Evolutionary conservation across 1,140 invertebrate species (phyloP), one percentile per base, ranked within the genome.

Genomic region (Bombus waltoni): DNA sequence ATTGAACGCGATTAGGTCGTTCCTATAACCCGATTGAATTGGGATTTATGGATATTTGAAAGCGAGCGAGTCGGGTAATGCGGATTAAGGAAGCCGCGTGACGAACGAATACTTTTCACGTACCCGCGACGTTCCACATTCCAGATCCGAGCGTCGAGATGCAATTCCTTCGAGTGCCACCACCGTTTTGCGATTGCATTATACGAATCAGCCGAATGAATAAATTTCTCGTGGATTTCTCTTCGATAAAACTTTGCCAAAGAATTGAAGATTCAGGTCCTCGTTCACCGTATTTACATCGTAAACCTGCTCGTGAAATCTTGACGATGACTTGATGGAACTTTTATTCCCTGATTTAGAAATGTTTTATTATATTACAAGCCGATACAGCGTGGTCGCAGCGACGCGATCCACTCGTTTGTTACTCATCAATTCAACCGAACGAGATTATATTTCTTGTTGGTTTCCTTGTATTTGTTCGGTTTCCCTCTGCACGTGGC

Each of bases 1-100:
- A 91, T 90, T 85, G 84, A 87, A 85, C 84, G 75, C 84, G 90
- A 88, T 91, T 90, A 88, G 89, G 74, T 88, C 81, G 83, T 87
- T 70, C 71, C 81, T 75, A 81, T 80, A 85, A 90, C 59, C 10
- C 81, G 87, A 91, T 89, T 85, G 90, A 91, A 89, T 90, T 90
- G 74, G 57, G 53, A 90, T 90, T 88, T 84, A 87, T 87, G 84
- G 40, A 88, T 88, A 90, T 91, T 89, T 83, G 81, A 88, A 85
- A 73, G 76, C 79, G 87, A 83, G 70, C 82, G 81, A 87, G 35
- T 81, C 38, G 75, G 78, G 73, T 73, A 80, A 81, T 75, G 42
- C 71, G 57, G 38, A 82, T 85, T 76, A 81, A 89, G 8, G 47
- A 35, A 18, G 35, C 15, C 40, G 70, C 79, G 38, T 42, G 57